phyloP scores from a whole-genome alignment of 1,140 invertebrate genomes.

The Drosophila melanica region DNA sequence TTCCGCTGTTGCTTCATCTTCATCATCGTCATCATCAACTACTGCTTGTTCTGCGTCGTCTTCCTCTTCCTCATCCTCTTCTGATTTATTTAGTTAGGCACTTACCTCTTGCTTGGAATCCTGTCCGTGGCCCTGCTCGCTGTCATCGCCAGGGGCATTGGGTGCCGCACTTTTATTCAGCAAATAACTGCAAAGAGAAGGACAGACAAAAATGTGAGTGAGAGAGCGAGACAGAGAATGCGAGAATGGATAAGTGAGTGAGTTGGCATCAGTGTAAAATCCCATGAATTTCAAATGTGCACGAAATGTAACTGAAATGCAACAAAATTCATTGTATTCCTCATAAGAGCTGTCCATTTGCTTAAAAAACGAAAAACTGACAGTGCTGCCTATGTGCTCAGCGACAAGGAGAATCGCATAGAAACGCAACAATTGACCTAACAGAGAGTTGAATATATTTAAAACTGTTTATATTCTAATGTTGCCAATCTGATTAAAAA shows the following conservation, averaged over 20 bases:
- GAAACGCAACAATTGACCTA: no score
- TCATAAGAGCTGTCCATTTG: no score
- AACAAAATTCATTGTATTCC: conserved; percentile 54
- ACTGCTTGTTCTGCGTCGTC: conserved; percentile 5
- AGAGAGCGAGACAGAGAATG: conserved; percentile 10
- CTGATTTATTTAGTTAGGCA: conserved; percentile 30
- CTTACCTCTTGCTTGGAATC: conserved; percentile 70
- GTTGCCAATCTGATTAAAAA: no score
- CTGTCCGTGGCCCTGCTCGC: conserved; percentile 63
- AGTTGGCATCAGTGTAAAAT: conserved; percentile 48
- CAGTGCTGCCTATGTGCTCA: conserved; percentile 16
- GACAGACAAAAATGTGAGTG: background rate
- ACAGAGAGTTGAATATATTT: no score
- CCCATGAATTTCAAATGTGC: conserved; percentile 62
- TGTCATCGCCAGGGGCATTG: conserved; percentile 62
- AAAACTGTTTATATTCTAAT: no score
- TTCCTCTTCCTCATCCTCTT: background rate
- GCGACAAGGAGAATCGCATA: no score
- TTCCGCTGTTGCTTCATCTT: background rate
- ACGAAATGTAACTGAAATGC: conserved; percentile 8
- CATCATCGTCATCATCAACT: conserved; percentile 11
- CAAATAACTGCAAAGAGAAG: conserved; percentile 55
- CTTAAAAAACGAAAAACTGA: no score
- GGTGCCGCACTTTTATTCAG: conserved; percentile 55
- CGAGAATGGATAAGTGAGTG: conserved; percentile 6